phyloP scores from a whole-genome alignment of 2,113 vertebrate species.

The Bostrychus sinensis region DNA sequence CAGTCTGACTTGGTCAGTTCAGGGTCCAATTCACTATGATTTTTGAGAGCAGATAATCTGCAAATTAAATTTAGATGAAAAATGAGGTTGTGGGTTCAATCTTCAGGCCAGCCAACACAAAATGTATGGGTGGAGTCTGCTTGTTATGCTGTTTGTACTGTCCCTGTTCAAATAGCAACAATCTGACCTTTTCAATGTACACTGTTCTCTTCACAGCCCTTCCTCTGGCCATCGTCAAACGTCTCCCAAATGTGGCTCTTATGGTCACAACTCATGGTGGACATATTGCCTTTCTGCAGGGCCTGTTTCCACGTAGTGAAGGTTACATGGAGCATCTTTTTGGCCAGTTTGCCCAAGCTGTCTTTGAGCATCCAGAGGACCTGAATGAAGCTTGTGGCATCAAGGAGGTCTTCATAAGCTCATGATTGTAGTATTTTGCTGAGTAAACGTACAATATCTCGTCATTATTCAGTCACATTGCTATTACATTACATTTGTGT shows the following conservation, averaged over 20 bases:
- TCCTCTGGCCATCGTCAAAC: constrained; percentile 68
- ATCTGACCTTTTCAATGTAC: neutral
- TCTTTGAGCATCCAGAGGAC: constrained; percentile 72
- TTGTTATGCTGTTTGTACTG: too few species aligned
- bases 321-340: constrained; percentile 81
- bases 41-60: too few species aligned
- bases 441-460: neutral
- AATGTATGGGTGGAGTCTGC: too few species aligned
- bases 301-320: constrained; percentile 76
- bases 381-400: constrained; percentile 68
- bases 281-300: constrained; percentile 87
- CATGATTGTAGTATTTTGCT: constrained; percentile 5
- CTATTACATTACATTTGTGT: neutral
- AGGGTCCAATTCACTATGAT: too few species aligned
- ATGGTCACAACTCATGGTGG: constrained; percentile 81
- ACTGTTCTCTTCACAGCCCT: constrained; percentile 70
- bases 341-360: constrained; percentile 72
- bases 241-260: constrained; percentile 76
- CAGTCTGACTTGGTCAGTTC: too few species aligned
- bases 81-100: too few species aligned
- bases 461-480: neutral
- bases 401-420: constrained; percentile 21
- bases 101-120: too few species aligned
- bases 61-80: too few species aligned
- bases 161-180: too few species aligned